These are phyloP conservation scores for Hylyphantes graminicola DNA, from an alignment of 1,140 invertebrate genomes.

Conservation along the genomic window DNA sequence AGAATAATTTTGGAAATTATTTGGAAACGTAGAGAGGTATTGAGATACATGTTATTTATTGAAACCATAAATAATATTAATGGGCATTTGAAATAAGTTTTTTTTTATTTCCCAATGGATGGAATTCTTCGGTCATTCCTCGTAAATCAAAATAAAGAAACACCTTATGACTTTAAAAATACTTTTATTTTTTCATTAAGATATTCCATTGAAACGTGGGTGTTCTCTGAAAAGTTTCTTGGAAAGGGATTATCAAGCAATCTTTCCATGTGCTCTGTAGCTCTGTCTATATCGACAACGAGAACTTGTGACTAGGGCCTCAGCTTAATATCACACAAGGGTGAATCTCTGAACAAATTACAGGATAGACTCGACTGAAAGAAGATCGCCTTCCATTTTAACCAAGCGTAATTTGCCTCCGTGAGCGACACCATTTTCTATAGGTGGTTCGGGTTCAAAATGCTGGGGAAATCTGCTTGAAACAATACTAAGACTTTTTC, in stretches of 20 bases:
- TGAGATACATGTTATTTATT: too few relatives aligned
- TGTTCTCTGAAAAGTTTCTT: neutral
- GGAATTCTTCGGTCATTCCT: neutral
- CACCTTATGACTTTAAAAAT: neutral
- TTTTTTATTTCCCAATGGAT: too few relatives aligned
- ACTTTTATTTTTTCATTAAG: neutral
- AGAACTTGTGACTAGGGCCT: neutral
- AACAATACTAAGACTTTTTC: slow-evolving; percentile 40
- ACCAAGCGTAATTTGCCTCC: neutral
- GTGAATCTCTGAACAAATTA: neutral
- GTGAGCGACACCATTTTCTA: neutral
- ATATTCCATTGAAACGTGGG: neutral
- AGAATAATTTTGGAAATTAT: too few relatives aligned
- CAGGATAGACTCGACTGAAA: neutral
- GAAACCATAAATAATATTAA: neutral
- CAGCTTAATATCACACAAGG: neutral
- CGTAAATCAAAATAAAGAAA: neutral
- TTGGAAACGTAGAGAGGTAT: too few relatives aligned
- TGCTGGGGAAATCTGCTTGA: slow-evolving; percentile 36
- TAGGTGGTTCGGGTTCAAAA: neutral
- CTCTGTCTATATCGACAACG: neutral
- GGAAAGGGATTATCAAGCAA: slow-evolving; percentile 1
- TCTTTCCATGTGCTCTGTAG: neutral
- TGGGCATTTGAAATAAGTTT: neutral
- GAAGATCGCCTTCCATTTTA: neutral